Evolutionary conservation across 1,140 invertebrate species (phyloP).

Genomic region (Mycetomoellerius zeteki): DNA sequence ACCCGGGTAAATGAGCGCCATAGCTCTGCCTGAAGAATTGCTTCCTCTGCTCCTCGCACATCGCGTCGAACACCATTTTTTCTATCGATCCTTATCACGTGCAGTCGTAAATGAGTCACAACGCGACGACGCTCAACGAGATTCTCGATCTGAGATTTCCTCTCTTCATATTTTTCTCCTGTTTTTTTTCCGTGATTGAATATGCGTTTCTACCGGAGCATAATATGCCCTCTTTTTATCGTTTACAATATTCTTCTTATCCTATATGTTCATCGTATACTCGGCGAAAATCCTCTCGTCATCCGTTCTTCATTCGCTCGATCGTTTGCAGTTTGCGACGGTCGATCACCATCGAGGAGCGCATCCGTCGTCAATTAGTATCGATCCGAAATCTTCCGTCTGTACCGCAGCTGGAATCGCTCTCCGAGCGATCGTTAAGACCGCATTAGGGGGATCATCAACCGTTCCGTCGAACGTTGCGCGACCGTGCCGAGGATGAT

Average conservation of each 20-base stretch:
- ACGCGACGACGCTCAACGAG: neutral
- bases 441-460: neutral
- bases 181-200: conserved; percentile 8
- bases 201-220: neutral
- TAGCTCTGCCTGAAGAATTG: conserved; percentile 83
- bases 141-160: neutral
- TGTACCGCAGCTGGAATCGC: neutral
- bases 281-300: neutral
- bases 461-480: neutral
- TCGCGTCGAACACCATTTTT: conserved; percentile 84
- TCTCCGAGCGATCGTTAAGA: neutral
- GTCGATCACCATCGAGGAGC: neutral
- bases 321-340: neutral
- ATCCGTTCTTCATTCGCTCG: conserved; percentile 19
- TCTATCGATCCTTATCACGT: neutral
- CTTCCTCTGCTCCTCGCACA: conserved; percentile 80
- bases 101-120: conserved; percentile 18
- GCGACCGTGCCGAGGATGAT: conserved; percentile 33
- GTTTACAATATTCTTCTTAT: neutral
- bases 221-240: neutral
- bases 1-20: conserved; percentile 85
- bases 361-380: neutral
- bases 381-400: neutral
- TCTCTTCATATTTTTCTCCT: conserved; percentile 26
- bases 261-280: neutral